Evolutionary conservation across 2,888 invertebrate species (phyloP).

Genomic region (Psylliodes chrysocephalus): DNA sequence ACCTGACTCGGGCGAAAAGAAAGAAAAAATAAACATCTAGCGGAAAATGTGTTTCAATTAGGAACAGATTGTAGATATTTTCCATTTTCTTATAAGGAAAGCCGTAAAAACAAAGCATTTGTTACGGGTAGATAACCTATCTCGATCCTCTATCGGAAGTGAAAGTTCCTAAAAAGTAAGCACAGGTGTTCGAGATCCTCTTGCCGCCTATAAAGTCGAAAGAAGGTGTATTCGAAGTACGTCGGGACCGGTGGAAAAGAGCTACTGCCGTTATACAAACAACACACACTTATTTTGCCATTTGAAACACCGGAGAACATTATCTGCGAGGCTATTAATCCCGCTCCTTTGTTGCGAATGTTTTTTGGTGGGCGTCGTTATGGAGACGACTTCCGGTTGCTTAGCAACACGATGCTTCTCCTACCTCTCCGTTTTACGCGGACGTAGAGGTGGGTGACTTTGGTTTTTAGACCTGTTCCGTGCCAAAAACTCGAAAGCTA

Average conservation of each 20-base stretch:
- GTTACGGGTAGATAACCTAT: background rate
- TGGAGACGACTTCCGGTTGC: slow-evolving; percentile 63
- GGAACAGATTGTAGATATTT: background rate
- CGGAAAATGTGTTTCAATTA: no score
- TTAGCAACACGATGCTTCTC: slow-evolving; percentile 58
- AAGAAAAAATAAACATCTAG: no score
- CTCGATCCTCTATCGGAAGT: background rate
- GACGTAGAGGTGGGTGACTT: slow-evolving; percentile 8
- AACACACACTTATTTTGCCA: slow-evolving; percentile 60
- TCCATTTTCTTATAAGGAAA: background rate
- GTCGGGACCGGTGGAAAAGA: slow-evolving; percentile 19
- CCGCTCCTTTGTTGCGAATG: slow-evolving; percentile 63
- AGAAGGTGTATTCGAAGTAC: slow-evolving; percentile 11
- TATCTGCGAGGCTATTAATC: slow-evolving; percentile 64
- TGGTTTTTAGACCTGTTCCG: background rate
- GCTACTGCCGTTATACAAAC: slow-evolving; percentile 35
- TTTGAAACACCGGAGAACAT: slow-evolving; percentile 62
- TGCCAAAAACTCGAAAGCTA: no score
- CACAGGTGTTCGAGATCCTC: slow-evolving; percentile 24
- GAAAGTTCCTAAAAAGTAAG: slow-evolving; percentile 2
- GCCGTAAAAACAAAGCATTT: background rate
- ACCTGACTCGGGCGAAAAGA: no score
- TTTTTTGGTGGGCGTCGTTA: slow-evolving; percentile 63
- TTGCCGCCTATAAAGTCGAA: slow-evolving; percentile 16
- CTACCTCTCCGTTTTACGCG: slow-evolving; percentile 40